phyloP scores from a whole-genome alignment of 2,113 vertebrate species.

The Oplegnathus fasciatus region DNA sequence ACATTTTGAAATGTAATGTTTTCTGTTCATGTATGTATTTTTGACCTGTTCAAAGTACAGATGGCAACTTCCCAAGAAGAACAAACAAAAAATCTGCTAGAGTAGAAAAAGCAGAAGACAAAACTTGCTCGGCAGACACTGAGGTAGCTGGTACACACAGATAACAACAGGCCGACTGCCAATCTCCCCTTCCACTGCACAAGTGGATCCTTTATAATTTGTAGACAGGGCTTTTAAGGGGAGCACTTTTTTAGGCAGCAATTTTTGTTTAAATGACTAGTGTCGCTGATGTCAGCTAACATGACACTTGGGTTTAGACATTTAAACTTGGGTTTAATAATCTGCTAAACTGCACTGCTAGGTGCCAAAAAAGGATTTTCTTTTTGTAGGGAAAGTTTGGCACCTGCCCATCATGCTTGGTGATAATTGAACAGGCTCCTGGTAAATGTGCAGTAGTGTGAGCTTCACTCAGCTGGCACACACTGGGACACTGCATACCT shows the following conservation, averaged over 20 bases:
- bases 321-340: constrained; percentile 23
- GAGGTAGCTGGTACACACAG: constrained; percentile 19
- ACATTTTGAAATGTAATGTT: constrained; percentile 8
- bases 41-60: constrained; percentile 1
- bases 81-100: constrained; percentile 10
- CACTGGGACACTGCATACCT: neutral
- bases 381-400: neutral
- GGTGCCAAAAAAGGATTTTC: constrained; percentile 9
- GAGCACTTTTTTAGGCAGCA: neutral
- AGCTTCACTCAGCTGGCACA: neutral
- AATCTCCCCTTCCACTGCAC: constrained; percentile 17
- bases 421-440: neutral
- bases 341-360: neutral
- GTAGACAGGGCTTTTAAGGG: neutral
- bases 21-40: constrained; percentile 26
- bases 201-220: constrained; percentile 27
- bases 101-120: constrained; percentile 24
- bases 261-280: constrained; percentile 8
- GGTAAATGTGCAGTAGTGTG: neutral
- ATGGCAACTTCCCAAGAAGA: constrained; percentile 28
- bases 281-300: neutral
- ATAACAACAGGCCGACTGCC: constrained; percentile 40
- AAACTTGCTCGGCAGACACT: constrained; percentile 30
- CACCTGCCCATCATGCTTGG: neutral
- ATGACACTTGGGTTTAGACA: neutral